A percentile compares a stretch with the other conserved stretches of the same genome.
phyloP scores from a whole-genome alignment of 2,888 invertebrate species.

The Diplazon laetatorius region DNA sequence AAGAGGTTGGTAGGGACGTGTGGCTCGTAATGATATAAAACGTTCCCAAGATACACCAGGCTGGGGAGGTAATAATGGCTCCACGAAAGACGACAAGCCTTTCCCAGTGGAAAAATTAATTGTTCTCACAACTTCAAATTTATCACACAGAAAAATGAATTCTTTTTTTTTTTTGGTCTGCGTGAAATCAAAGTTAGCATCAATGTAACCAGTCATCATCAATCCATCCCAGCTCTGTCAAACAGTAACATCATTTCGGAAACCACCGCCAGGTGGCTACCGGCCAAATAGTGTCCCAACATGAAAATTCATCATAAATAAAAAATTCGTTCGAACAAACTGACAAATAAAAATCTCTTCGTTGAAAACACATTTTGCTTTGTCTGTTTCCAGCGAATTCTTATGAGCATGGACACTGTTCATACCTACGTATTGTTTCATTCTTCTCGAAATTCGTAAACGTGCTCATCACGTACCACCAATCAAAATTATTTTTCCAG shows the following conservation, averaged over 20 bases:
- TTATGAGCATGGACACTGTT: too few relatives aligned
- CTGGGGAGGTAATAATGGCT: conserved; percentile 4
- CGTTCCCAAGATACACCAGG: not conserved
- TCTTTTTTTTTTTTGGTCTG: too few relatives aligned
- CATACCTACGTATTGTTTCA: too few relatives aligned
- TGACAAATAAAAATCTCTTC: too few relatives aligned
- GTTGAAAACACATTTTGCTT: too few relatives aligned
- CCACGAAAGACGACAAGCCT: not conserved
- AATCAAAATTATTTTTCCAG: too few relatives aligned
- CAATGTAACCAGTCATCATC: not conserved
- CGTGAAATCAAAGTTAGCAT: not conserved
- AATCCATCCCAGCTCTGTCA: too few relatives aligned
- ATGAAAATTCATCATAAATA: too few relatives aligned
- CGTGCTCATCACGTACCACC: conserved; percentile 37
- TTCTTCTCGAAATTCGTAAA: not conserved
- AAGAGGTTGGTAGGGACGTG: not conserved
- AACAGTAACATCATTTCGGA: not conserved
- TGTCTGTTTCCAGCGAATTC: too few relatives aligned
- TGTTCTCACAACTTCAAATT: not conserved
- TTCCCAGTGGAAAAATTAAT: conserved; percentile 3
- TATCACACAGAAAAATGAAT: not conserved
- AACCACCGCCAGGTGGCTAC: conserved; percentile 3
- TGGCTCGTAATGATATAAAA: conserved; percentile 9
- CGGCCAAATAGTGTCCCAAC: not conserved
- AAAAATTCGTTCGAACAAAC: too few relatives aligned